phyloP scores from a whole-genome alignment of 2,888 invertebrate species.

The Polyommatus iphigenia region DNA sequence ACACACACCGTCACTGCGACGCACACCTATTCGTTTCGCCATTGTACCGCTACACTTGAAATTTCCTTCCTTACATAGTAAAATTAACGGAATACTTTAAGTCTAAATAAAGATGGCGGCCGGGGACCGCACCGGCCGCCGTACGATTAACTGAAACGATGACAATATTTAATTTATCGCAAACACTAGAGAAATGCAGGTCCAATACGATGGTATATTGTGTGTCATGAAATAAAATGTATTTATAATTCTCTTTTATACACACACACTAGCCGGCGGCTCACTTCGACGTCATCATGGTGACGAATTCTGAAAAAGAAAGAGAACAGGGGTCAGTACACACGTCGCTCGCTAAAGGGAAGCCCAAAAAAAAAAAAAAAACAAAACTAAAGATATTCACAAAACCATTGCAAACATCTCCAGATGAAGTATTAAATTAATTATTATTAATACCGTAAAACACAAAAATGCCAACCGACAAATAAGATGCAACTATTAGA shows the following conservation, averaged over 20 bases:
- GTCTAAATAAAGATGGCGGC: conserved; percentile 65
- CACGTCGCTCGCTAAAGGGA: background rate
- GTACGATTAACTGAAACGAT: conserved; percentile 75
- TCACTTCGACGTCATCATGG: conserved; percentile 99
- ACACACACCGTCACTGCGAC: conserved; percentile 69
- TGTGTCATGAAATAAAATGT: conserved; percentile 82
- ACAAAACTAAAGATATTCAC: conserved; percentile 33
- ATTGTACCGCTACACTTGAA: conserved; percentile 74
- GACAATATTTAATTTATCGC: conserved; percentile 79
- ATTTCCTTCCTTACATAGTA: conserved; percentile 71
- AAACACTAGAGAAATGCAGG: conserved; percentile 82
- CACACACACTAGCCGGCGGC: conserved; percentile 84
- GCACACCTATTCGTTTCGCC: conserved; percentile 71
- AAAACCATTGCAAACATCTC: conserved; percentile 51
- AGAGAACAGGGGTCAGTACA: conserved; percentile 47
- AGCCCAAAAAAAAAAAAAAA: conserved; percentile 12
- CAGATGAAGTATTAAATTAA: conserved; percentile 45
- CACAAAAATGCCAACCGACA: conserved; percentile 62
- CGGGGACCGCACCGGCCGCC: conserved; percentile 44
- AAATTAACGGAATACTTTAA: conserved; percentile 80
- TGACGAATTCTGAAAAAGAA: conserved; percentile 94
- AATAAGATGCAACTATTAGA: conserved; percentile 66
- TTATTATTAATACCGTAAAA: conserved; percentile 47
- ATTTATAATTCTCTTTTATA: conserved; percentile 82
- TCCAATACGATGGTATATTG: conserved; percentile 82